These are phyloP conservation scores for Uropetala carovei DNA, from an alignment of 2,888 invertebrate species.

Conservation along the genomic window DNA sequence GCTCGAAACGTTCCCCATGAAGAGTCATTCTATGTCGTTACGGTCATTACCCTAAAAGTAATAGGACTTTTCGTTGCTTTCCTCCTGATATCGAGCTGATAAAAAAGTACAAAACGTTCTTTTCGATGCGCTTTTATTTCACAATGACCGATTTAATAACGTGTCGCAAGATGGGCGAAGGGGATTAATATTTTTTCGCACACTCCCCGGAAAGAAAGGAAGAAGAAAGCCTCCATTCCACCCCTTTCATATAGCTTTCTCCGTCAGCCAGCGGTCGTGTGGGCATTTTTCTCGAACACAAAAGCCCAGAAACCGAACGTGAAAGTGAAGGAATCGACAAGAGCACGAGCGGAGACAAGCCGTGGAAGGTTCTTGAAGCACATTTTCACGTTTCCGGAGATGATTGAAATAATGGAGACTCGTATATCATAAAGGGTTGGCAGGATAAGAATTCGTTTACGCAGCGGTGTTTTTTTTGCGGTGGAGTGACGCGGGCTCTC, in stretches of 20 bases:
- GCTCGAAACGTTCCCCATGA: too few species aligned
- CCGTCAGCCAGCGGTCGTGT: neutral
- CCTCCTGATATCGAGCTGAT: neutral
- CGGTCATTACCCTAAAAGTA: too few species aligned
- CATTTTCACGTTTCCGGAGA: neutral
- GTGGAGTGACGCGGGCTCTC: too few species aligned
- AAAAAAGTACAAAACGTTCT: neutral
- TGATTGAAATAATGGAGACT: neutral
- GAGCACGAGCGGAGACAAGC: neutral
- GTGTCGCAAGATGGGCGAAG: neutral
- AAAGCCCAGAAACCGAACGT: slow-evolving; percentile 7
- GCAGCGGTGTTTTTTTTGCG: neutral
- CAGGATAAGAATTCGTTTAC: neutral
- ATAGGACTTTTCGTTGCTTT: neutral
- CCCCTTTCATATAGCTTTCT: slow-evolving; percentile 1
- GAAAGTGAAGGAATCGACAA: slow-evolving; percentile 45
- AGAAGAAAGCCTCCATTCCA: neutral
- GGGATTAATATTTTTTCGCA: slow-evolving; percentile 44
- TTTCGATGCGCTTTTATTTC: neutral
- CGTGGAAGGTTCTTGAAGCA: neutral
- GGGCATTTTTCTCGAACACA: slow-evolving; percentile 8
- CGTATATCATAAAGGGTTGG: neutral
- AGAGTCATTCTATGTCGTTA: too few species aligned
- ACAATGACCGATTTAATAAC: neutral
- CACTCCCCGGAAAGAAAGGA: neutral